Percentiles rank a stretch among this genome's conserved stretches.
These are phyloP conservation scores for Odontocerum albicorne DNA, from an alignment of 2,888 invertebrate species.

Conservation along the genomic window DNA sequence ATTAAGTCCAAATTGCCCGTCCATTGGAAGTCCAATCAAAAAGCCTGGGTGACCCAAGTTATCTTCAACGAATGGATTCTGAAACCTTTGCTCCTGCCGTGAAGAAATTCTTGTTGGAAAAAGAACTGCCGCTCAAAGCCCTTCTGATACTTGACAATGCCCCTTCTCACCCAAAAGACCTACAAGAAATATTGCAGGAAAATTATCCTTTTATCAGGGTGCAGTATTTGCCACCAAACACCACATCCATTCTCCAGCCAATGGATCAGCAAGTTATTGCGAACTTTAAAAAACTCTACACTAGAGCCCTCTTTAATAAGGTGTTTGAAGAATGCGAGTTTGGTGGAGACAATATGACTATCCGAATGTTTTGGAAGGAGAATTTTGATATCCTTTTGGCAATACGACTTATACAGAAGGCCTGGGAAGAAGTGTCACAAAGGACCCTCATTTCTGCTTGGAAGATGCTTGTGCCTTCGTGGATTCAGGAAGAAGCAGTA, in stretches of 20 bases:
- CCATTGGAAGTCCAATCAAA: constrained; percentile 28
- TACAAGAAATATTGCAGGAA: constrained; percentile 29
- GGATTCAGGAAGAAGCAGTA: constrained; percentile 17
- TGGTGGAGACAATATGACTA: constrained; percentile 25
- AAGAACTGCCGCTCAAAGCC: constrained; percentile 24
- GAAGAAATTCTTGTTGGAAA: constrained; percentile 29
- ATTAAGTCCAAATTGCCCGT: constrained; percentile 26
- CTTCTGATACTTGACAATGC: constrained; percentile 21
- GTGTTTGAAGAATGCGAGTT: constrained; percentile 14
- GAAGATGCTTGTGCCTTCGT: constrained; percentile 30
- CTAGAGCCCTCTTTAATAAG: constrained; percentile 4
- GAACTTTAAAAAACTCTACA: constrained; percentile 25
- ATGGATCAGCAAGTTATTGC: constrained; percentile 24
- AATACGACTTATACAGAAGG: constrained; percentile 26
- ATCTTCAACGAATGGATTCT: constrained; percentile 32
- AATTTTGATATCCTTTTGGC: constrained; percentile 26
- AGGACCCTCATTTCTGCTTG: constrained; percentile 27
- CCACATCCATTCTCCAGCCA: too few relatives aligned
- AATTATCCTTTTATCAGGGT: constrained; percentile 29
- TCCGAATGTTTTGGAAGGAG: constrained; percentile 25
- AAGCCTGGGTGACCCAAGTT: constrained; percentile 30
- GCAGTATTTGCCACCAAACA: constrained; percentile 5
- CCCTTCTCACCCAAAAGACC: constrained; percentile 23
- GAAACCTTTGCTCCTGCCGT: constrained; percentile 27
- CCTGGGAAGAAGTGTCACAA: constrained; percentile 24